Evolutionary conservation across 2,888 invertebrate species (phyloP), one percentile per base, ranked within the genome.

Genomic region (Chrysotoxum bicinctum): DNA sequence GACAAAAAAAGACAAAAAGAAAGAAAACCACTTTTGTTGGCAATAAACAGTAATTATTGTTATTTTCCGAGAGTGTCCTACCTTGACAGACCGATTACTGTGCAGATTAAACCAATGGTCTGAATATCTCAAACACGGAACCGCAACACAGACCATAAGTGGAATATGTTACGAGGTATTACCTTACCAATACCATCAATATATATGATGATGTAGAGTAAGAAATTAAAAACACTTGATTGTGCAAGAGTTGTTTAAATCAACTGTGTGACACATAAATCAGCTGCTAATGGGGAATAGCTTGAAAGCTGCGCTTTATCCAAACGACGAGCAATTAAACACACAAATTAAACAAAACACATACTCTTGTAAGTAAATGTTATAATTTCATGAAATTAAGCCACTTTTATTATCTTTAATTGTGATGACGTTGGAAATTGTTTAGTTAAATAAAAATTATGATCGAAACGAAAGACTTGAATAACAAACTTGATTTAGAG

Each of bases 241-340:
- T 84, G 66, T 80, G 80, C 66, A 84, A 84, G 52, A 84, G 52
- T 56, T 62, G 68, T 70, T 26, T 72, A 72, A 26, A 73, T 62
- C 70, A 76, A 43, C 52, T 68, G 10, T 79, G 69, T 69, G 83
- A 76, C 80, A 84, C 75, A 80, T 80, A 76, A 76, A 84, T 80
- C 84, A 76, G 72, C 84, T 72, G 66, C 66, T 69, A 78, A 83
- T 62, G 58, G 62, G 43, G 16, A 43, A 60, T 23, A 40, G 40
- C 16, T 23, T 12, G 35, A 16, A 43, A 23, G 23, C 26, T 43
- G 23, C 21, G 12, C 30, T 60, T 43, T n/a, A n/a, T 0, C 16
- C 12, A 45, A 64, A 45, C 16, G 21, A 43, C 43, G 26, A 60
- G 23, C 9, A 64, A 64, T 64, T 64, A 64, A 64, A 62, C n/a